These are phyloP conservation scores for Caenorhabditis plicata DNA, from an alignment of 2,888 invertebrate genomes.

Conservation along the genomic window DNA sequence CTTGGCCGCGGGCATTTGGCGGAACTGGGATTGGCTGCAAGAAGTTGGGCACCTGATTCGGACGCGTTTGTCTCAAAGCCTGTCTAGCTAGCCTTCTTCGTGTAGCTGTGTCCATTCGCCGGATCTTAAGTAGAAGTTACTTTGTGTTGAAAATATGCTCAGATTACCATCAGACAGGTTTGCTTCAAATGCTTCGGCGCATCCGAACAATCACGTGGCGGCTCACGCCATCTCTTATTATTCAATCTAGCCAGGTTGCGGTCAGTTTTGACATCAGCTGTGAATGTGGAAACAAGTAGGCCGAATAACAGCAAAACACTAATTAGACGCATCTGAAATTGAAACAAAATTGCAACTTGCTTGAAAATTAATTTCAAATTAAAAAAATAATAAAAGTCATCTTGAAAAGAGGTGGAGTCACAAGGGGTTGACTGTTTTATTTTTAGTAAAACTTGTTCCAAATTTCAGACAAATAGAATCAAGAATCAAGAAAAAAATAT, in stretches of 20 bases:
- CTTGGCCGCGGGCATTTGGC: constrained; percentile 58
- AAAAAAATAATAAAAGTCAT: too few species aligned
- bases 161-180: constrained; percentile 54
- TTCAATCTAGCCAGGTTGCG: constrained; percentile 19
- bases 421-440: too few species aligned
- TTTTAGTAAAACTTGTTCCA: too few species aligned
- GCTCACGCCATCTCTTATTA: constrained; percentile 30
- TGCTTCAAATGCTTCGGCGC: constrained; percentile 55
- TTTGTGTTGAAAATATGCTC: background rate
- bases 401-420: too few species aligned
- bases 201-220: constrained; percentile 60
- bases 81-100: constrained; percentile 42
- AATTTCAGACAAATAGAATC: too few species aligned
- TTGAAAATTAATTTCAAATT: too few species aligned
- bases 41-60: constrained; percentile 55
- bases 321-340: too few species aligned
- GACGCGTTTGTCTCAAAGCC: constrained; percentile 30
- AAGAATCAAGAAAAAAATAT: too few species aligned
- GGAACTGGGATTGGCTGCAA: constrained; percentile 63
- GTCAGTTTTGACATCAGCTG: background rate
- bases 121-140: constrained; percentile 18
- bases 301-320: too few species aligned
- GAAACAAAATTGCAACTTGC: too few species aligned
- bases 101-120: constrained; percentile 42
- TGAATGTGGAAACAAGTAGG: too few species aligned